Base-by-base conservation (phyloP, 2,888 invertebrate species). In the Calameuta filiformis region DNA sequence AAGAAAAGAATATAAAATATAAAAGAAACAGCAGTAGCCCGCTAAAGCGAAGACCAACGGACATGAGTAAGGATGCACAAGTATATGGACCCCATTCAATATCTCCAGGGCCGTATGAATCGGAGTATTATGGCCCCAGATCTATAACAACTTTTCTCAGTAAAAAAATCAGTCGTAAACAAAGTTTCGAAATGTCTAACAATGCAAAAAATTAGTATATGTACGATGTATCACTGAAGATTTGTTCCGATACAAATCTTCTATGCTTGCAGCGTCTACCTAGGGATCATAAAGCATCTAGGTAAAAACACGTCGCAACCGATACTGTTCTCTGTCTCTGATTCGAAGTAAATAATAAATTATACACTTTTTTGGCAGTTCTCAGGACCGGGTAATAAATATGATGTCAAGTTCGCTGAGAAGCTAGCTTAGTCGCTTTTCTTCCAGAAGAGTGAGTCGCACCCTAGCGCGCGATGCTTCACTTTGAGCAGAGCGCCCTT, bases 381-480 rank as follows among this genome's bases (percentile, higher is more conserved):
- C 68, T 40, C 37, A 79, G 78, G 76, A 79, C 83, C 79, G 76
- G 76, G 84, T 84, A 84, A 84, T 85, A 85, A 86, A 85, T 85
- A 84, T 82, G 75, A 79, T 81, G 83, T 85, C 85, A 84, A 81
- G 82, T 85, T 83, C 84, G 82, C 73, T 80, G 79, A 81, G 81
- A 78, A 84, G 83, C 80, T 84, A 85, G 85, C 83, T 86, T 83
- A 83, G 84, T 85, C 79, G 84, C 82, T 85, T 84, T 83, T 85
- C 85, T 87, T 87, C 85, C 85, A 84, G 83, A 85, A 87, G 84
- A 86, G 76, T 80, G 85, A 82, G 77, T 84, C 73, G 76, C 83
- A 84, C 85, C 85, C 85, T 80, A 81, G 76, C 75, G 76, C 81
- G 79, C 79, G 77, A 80, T 81, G 83, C 81, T 83, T 83, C 81